These are phyloP conservation scores for Lepilemur ruficaudatus DNA, from an alignment of 2,797 vertebrate genomes.

Conservation along the genomic window DNA sequence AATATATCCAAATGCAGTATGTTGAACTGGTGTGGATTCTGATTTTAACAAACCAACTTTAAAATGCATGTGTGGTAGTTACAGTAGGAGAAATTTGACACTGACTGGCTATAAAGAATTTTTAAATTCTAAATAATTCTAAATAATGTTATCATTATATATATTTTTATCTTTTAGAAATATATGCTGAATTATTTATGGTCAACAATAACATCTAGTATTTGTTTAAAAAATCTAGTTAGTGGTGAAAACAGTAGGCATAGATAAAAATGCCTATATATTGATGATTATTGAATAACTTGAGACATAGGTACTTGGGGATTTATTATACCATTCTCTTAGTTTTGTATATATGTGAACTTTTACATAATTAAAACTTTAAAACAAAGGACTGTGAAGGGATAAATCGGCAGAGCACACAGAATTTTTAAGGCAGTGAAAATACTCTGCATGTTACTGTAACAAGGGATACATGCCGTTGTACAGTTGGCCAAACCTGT, in stretches of 20 bases:
- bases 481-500: not conserved
- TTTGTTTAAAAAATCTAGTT: not conserved
- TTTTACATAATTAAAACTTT: not conserved
- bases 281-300: not conserved
- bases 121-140: not conserved
- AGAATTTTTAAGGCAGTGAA: not conserved
- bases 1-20: not conserved
- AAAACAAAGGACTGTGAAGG: not conserved
- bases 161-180: not conserved
- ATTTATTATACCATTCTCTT: not conserved
- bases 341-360: not conserved
- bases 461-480: not conserved
- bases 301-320: not conserved
- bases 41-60: not conserved
- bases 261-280: not conserved
- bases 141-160: not conserved
- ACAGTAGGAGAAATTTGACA: not conserved
- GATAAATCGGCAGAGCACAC: not conserved
- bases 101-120: not conserved
- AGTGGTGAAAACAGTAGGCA: not conserved
- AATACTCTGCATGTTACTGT: not conserved
- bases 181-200: not conserved
- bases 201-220: not conserved
- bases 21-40: not conserved
- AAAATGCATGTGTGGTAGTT: not conserved